These are phyloP conservation scores for Myotis lucifugus DNA, from an alignment of 2,113 vertebrate species.

Conservation along the genomic window DNA sequence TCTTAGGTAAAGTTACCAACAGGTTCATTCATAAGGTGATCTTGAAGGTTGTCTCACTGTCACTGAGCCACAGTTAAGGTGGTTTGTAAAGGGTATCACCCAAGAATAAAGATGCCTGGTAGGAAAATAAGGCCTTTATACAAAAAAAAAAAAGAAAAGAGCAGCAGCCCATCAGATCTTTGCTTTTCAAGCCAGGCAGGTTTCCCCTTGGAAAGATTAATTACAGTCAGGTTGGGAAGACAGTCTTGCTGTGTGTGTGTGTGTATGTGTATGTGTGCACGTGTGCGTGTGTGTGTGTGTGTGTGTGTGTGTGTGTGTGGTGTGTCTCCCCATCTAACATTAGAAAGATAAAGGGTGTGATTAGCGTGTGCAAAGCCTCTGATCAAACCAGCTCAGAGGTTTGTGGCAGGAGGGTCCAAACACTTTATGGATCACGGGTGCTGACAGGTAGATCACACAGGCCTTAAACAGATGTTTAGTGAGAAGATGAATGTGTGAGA, in stretches of 20 bases:
- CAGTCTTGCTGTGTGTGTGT: conserved; percentile 69
- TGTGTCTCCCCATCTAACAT: conserved; percentile 75
- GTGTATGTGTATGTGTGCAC: conserved; percentile 15
- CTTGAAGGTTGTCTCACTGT: conserved; percentile 84
- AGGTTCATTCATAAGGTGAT: conserved; percentile 85
- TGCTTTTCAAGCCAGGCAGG: conserved; percentile 80
- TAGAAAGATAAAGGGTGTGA: conserved; percentile 86
- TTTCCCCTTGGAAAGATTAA: conserved; percentile 85
- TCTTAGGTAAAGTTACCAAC: conserved; percentile 80
- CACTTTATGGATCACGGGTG: conserved; percentile 83
- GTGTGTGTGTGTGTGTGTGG: not conserved
- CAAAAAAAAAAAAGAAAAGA: conserved; percentile 81
- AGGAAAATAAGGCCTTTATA: conserved; percentile 84
- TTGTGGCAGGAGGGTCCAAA: conserved; percentile 86
- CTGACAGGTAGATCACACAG: conserved; percentile 88
- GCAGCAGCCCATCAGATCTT: conserved; percentile 84
- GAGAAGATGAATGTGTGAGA: conserved; percentile 83
- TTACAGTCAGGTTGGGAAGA: conserved; percentile 85
- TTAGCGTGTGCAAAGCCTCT: conserved; percentile 85
- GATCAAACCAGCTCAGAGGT: conserved; percentile 85
- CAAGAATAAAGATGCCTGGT: conserved; percentile 84
- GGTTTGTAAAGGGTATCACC: conserved; percentile 82
- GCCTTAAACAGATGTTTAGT: conserved; percentile 88
- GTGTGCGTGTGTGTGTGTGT: conserved; percentile 24
- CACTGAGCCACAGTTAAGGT: conserved; percentile 79